Percentiles rank a stretch among this genome's conserved stretches.
Evolutionary conservation across 2,888 invertebrate species (phyloP).

Genomic region (Formica aserva): DNA sequence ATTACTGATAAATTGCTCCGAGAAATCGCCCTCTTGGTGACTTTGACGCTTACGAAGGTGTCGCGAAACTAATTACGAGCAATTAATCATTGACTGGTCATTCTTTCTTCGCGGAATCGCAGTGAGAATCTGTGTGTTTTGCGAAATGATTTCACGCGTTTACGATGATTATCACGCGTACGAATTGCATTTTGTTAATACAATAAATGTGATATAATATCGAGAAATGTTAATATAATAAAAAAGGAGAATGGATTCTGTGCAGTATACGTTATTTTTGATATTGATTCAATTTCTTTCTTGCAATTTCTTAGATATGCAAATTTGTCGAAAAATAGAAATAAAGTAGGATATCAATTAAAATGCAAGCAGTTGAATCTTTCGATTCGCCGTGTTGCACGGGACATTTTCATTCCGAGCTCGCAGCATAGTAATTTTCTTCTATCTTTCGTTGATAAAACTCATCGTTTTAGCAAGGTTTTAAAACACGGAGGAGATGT

Average conservation of each 20-base stretch:
- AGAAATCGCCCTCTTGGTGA: conserved; percentile 39
- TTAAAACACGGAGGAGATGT: conserved; percentile 18
- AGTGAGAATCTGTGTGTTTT: not conserved
- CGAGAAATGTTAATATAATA: not conserved
- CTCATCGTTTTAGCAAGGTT: conserved; percentile 28
- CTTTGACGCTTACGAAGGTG: conserved; percentile 62
- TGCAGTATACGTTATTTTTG: not conserved
- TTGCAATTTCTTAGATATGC: not conserved
- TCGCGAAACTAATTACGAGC: conserved; percentile 71
- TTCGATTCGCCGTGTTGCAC: conserved; percentile 31
- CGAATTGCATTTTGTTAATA: not conserved
- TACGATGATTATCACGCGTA: not conserved
- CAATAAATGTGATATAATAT: not conserved
- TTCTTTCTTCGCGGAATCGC: conserved; percentile 8
- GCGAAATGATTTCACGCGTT: not conserved
- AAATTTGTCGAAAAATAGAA: not conserved
- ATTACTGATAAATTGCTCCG: conserved; percentile 71
- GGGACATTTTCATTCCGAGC: conserved; percentile 39
- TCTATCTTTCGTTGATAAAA: conserved; percentile 13
- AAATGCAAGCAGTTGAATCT: conserved; percentile 15
- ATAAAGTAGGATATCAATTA: conserved; percentile 25
- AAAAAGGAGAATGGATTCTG: not conserved
- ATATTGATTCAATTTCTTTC: not conserved
- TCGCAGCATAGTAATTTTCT: conserved; percentile 49
- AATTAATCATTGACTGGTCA: conserved; percentile 69